These are phyloP conservation scores for Glandiceps talaboti DNA, from an alignment of 53 echinoderm and acorn worm genomes.

Conservation along the genomic window DNA sequence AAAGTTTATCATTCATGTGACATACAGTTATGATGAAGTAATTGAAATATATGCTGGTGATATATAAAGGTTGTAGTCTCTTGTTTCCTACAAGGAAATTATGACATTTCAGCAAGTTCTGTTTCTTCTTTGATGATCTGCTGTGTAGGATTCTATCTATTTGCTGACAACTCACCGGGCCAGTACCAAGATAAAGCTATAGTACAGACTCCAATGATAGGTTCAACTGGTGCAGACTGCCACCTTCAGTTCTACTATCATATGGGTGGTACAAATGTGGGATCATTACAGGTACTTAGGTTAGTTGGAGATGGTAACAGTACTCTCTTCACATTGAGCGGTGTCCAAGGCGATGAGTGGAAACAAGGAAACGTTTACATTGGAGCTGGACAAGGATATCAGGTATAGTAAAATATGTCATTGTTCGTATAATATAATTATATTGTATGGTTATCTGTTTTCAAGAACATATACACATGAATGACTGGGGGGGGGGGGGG, in stretches of 20 bases:
- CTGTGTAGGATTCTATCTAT: slow-evolving; percentile 43
- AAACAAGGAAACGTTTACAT: slow-evolving; percentile 26
- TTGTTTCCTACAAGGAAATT: too few relatives aligned
- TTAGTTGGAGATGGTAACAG: slow-evolving; percentile 16
- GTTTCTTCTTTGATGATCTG: too few relatives aligned
- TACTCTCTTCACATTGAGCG: slow-evolving; percentile 29
- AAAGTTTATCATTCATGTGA: too few relatives aligned
- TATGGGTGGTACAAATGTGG: slow-evolving; percentile 38
- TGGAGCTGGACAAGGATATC: slow-evolving; percentile 18
- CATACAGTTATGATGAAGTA: too few relatives aligned
- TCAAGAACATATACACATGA: too few relatives aligned
- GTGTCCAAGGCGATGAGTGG: slow-evolving; percentile 40
- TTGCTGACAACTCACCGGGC: slow-evolving; percentile 30
- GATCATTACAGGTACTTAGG: slow-evolving; percentile 35
- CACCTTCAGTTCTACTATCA: slow-evolving; percentile 48
- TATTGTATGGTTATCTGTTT: too few relatives aligned
- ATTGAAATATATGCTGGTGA: too few relatives aligned
- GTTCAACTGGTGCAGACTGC: slow-evolving; percentile 25
- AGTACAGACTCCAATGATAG: slow-evolving; percentile 26
- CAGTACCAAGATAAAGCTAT: slow-evolving; percentile 2
- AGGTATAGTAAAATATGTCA: neutral
- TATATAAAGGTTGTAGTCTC: too few relatives aligned
- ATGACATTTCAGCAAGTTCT: too few relatives aligned
- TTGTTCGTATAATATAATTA: too few relatives aligned
- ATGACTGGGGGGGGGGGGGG: too few relatives aligned